Conservation (phyloP, 2,888 invertebrate genomes). For the Amphimallon solstitiale region DNA sequence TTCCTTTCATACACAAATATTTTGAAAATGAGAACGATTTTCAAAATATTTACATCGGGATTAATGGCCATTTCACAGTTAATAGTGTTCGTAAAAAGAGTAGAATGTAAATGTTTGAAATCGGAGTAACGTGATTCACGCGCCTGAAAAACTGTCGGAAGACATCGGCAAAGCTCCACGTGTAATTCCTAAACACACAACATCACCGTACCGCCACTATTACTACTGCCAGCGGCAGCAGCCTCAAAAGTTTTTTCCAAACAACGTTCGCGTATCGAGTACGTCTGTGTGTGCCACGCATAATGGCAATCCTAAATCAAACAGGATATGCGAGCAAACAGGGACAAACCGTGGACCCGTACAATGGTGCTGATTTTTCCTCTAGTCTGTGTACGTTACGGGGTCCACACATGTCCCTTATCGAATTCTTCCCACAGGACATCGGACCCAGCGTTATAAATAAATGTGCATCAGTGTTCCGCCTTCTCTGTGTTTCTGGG, state of each 20-base stretch:
- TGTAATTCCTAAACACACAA: constrained; percentile 7
- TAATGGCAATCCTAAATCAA: constrained; percentile 32
- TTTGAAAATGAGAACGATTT: constrained; percentile 14
- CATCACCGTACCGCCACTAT: background rate
- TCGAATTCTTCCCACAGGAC: constrained; percentile 50
- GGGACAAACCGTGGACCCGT: constrained; percentile 15
- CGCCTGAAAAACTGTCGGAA: constrained; percentile 13
- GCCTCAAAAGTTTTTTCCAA: background rate
- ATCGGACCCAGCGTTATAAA: constrained; percentile 44
- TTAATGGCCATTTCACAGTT: constrained; percentile 25
- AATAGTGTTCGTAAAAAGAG: constrained; percentile 26
- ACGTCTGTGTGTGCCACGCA: background rate
- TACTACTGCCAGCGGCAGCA: background rate
- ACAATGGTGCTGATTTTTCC: constrained; percentile 42
- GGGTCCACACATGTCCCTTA: constrained; percentile 45
- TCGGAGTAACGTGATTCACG: background rate
- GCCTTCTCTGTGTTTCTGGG: constrained; percentile 56
- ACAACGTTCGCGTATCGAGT: background rate
- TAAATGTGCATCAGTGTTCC: constrained; percentile 52
- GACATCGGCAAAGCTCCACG: background rate
- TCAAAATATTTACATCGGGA: constrained; percentile 21
- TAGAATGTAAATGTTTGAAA: constrained; percentile 14
- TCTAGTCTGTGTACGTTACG: constrained; percentile 39
- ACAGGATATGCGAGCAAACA: constrained; percentile 15
- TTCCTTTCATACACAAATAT: constrained; percentile 21